These are phyloP conservation scores for Eretmocerus hayati DNA, from an alignment of 2,888 invertebrate genomes.

Conservation along the genomic window DNA sequence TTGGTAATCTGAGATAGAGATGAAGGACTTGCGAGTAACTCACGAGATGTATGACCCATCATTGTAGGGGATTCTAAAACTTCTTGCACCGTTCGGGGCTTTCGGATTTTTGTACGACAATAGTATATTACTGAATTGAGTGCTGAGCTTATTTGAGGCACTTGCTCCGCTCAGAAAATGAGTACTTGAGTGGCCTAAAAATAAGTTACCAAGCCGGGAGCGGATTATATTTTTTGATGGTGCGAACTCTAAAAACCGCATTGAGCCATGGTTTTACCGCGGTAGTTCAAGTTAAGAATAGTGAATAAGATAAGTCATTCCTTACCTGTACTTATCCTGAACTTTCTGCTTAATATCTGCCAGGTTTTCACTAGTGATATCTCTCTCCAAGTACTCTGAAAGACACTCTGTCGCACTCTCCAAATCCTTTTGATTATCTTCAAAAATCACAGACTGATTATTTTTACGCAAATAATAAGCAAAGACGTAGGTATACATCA, in stretches of 20 bases:
- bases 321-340: slow-evolving; percentile 90
- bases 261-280: too few relatives aligned
- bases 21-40: too few relatives aligned
- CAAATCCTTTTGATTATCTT: slow-evolving; percentile 96
- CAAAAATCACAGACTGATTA: slow-evolving; percentile 98
- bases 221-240: not conserved
- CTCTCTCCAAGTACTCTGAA: slow-evolving; percentile 95
- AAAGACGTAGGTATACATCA: slow-evolving; percentile 99
- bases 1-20: too few relatives aligned
- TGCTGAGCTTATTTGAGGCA: too few relatives aligned
- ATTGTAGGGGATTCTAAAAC: too few relatives aligned
- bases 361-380: slow-evolving; percentile 94
- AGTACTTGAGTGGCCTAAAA: too few relatives aligned
- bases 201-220: too few relatives aligned
- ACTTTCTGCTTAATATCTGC: slow-evolving; percentile 98
- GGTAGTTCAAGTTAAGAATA: not conserved
- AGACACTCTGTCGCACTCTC: slow-evolving; percentile 96
- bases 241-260: not conserved
- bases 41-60: too few relatives aligned
- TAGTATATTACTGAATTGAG: too few relatives aligned
- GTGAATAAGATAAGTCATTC: not conserved
- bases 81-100: too few relatives aligned
- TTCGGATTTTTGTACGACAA: too few relatives aligned
- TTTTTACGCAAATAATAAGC: slow-evolving; percentile 97
- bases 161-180: too few relatives aligned